A percentile compares a stretch with the other conserved stretches of the same genome.
Evolutionary conservation across 2,113 vertebrate genomes (phyloP).

Genomic region (Perca fluviatilis): DNA sequence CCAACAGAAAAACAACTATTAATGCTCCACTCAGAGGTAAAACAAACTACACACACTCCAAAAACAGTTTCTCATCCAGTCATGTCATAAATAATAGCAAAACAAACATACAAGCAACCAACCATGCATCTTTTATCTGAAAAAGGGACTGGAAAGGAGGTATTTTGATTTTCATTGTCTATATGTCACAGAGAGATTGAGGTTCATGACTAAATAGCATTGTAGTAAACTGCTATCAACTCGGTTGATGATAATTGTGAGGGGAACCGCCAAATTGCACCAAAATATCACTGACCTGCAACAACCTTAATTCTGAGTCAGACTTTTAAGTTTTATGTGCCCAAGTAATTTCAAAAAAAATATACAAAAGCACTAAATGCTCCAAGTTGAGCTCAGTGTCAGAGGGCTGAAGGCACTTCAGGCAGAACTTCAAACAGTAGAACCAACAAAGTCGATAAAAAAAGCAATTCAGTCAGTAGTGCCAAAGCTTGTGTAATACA

Average conservation of each 20-base stretch:
- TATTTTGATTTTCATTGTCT: conserved; percentile 32
- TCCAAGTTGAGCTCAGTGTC: conserved; percentile 37
- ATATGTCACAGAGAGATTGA: conserved; percentile 3
- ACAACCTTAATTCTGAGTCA: neutral
- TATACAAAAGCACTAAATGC: conserved; percentile 4
- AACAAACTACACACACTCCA: conserved; percentile 17
- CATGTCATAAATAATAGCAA: conserved; percentile 65
- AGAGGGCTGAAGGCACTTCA: conserved; percentile 74
- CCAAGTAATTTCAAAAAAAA: conserved; percentile 4
- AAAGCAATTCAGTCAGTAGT: conserved; percentile 71
- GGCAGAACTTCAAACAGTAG: conserved; percentile 59
- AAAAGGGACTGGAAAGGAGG: conserved; percentile 31
- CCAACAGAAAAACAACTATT: neutral
- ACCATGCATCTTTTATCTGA: conserved; percentile 42
- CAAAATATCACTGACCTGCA: neutral
- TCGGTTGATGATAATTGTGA: neutral
- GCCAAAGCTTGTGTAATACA: conserved; percentile 56
- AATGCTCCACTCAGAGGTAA: conserved; percentile 10
- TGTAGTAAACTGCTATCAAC: conserved; percentile 1
- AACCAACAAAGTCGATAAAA: conserved; percentile 36
- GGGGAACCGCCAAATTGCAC: neutral
- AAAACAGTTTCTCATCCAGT: conserved; percentile 48
- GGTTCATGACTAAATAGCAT: conserved; percentile 6
- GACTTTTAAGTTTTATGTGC: conserved; percentile 15
- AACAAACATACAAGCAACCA: conserved; percentile 33